Percentiles rank a stretch among this genome's conserved stretches.
These are phyloP conservation scores for Polyergus mexicanus DNA, from an alignment of 1,140 invertebrate genomes.

Conservation along the genomic window DNA sequence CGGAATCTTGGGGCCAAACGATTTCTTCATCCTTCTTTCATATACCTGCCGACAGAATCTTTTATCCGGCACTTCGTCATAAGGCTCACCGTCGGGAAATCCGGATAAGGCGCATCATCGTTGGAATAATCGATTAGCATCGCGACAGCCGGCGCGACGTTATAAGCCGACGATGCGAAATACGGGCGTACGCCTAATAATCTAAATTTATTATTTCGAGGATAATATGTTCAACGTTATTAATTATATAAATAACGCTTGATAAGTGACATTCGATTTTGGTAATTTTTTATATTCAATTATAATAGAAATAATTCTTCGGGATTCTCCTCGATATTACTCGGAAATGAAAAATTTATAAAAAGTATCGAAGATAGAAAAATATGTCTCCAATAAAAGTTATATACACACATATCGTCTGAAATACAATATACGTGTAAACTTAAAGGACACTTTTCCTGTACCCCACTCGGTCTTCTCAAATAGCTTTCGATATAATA, in stretches of 20 bases:
- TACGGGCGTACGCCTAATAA: slow-evolving; percentile 36
- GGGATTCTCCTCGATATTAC: neutral
- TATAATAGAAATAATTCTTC: neutral
- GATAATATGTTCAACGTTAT: neutral
- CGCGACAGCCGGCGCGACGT: slow-evolving; percentile 33
- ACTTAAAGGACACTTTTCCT: slow-evolving; percentile 7
- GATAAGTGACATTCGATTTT: neutral
- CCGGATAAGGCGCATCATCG: slow-evolving; percentile 63
- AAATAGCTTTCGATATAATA: neutral
- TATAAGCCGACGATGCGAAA: slow-evolving; percentile 15
- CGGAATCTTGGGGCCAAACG: slow-evolving; percentile 65
- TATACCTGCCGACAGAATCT: slow-evolving; percentile 54
- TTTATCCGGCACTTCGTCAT: slow-evolving; percentile 68
- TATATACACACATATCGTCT: neutral
- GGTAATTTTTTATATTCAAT: neutral
- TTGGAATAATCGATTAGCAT: slow-evolving; percentile 65
- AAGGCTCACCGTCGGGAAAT: slow-evolving; percentile 28
- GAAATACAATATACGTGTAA: neutral
- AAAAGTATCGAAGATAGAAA: neutral
- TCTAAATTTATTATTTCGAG: slow-evolving; percentile 35
- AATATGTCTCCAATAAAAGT: neutral
- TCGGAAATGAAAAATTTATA: slow-evolving; percentile 13
- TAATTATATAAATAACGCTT: slow-evolving; percentile 2
- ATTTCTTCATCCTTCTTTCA: slow-evolving; percentile 75
- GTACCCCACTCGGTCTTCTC: no score